Conservation (phyloP, 1,140 invertebrate genomes). For the Saccostrea glomerata region DNA sequence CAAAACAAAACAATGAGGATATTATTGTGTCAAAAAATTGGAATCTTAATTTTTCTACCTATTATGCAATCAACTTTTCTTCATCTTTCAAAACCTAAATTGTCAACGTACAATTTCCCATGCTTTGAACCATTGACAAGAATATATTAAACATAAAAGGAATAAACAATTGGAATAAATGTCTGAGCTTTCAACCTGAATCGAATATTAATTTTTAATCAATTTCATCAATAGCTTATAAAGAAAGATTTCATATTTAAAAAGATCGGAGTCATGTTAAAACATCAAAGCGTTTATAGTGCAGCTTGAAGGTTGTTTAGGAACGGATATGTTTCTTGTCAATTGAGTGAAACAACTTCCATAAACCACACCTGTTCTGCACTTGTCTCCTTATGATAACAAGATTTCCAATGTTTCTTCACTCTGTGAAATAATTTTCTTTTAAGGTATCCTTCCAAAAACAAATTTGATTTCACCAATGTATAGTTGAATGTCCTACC, state of each 20-base stretch:
- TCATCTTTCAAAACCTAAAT: not conserved
- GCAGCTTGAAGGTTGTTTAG: not conserved
- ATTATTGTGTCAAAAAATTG: not conserved
- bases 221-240: not conserved
- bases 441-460: not conserved
- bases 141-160: not conserved
- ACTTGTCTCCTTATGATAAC: not conserved
- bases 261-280: not conserved
- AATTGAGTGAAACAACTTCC: not conserved
- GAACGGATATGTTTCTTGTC: conserved; percentile 4
- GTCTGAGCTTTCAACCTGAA: not conserved
- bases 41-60: not conserved
- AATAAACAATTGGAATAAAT: not conserved
- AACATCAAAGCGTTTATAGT: not conserved
- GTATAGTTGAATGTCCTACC: not conserved
- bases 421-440: not conserved
- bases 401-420: not conserved
- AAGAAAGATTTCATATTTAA: not conserved
- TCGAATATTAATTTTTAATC: not conserved
- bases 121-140: not conserved
- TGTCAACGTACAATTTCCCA: not conserved
- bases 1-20: not conserved
- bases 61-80: not conserved
- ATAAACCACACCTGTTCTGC: conserved; percentile 16
- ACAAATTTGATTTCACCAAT: not conserved